These are phyloP conservation scores for Merodon equestris DNA, from an alignment of 2,888 invertebrate species.

Conservation along the genomic window DNA sequence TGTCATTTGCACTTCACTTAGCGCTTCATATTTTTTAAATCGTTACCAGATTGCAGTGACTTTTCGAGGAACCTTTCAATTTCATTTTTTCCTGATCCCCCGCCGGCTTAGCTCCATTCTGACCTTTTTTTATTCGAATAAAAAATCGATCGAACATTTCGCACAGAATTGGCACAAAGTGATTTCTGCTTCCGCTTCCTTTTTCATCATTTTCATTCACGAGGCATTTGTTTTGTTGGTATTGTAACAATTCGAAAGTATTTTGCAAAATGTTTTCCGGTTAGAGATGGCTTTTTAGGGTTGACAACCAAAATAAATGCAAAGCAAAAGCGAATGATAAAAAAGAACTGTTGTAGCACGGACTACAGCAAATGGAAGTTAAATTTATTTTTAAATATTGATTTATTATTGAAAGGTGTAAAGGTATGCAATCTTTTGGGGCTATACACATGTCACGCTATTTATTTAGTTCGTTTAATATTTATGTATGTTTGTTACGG, in stretches of 20 bases:
- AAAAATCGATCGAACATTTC: constrained; percentile 57
- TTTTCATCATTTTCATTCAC: constrained; percentile 16
- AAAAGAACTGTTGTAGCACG: too few species aligned
- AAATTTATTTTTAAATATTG: too few species aligned
- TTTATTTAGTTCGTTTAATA: too few species aligned
- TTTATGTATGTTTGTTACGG: too few species aligned
- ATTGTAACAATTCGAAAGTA: constrained; percentile 34
- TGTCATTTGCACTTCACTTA: constrained; percentile 45
- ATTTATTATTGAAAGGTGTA: too few species aligned
- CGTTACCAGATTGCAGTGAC: constrained; percentile 28
- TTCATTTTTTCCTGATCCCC: too few species aligned
- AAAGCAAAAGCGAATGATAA: too few species aligned
- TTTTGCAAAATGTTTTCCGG: constrained; percentile 61
- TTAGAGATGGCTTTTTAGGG: constrained; percentile 41
- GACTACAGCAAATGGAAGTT: too few species aligned
- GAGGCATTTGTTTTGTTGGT: background rate
- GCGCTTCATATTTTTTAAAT: constrained; percentile 37
- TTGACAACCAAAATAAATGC: too few species aligned
- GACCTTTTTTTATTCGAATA: constrained; percentile 9
- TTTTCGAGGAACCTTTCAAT: too few species aligned
- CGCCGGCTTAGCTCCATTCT: background rate
- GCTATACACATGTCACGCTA: too few species aligned
- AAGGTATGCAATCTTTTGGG: too few species aligned
- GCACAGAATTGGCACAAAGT: constrained; percentile 56
- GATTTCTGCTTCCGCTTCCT: constrained; percentile 56